Evolutionary conservation across 1,140 invertebrate species (phyloP).

Genomic region (Anastrepha obliqua): DNA sequence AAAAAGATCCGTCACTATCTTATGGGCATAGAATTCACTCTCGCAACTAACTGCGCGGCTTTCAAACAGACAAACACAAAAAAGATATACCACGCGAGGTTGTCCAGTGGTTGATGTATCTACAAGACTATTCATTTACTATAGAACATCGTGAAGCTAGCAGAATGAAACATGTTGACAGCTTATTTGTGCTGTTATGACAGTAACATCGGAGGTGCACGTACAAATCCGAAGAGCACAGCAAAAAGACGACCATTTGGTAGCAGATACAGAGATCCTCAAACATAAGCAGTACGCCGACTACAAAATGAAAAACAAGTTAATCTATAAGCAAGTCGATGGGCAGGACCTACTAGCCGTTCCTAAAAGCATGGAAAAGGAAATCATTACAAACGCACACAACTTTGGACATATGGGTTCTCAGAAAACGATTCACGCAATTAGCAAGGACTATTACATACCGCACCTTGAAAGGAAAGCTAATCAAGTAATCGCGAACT

Average conservation of each 20-base stretch:
- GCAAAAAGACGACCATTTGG: conserved; percentile 33
- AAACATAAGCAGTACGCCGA: not conserved
- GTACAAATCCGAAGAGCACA: conserved; percentile 40
- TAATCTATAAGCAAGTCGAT: not conserved
- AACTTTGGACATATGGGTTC: too few species aligned
- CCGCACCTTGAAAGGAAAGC: too few species aligned
- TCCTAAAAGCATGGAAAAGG: too few species aligned
- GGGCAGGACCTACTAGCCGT: too few species aligned
- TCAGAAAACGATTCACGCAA: too few species aligned
- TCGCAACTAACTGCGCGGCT: conserved; percentile 29
- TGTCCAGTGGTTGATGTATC: conserved; percentile 26
- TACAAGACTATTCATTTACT: conserved; percentile 20
- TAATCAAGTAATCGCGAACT: too few species aligned
- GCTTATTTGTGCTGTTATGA: conserved; percentile 64
- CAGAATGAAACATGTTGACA: conserved; percentile 56
- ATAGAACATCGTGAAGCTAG: not conserved
- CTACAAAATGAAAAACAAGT: not conserved
- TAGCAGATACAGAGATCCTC: conserved; percentile 6
- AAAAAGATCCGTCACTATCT: conserved; percentile 44
- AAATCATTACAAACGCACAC: too few species aligned
- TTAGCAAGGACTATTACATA: too few species aligned
- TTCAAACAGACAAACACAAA: conserved; percentile 14
- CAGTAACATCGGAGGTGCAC: conserved; percentile 29
- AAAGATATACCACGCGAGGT: conserved; percentile 23
- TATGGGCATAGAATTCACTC: not conserved